Conservation (phyloP, 2,797 vertebrate species). For the Rhincodon typus region DNA sequence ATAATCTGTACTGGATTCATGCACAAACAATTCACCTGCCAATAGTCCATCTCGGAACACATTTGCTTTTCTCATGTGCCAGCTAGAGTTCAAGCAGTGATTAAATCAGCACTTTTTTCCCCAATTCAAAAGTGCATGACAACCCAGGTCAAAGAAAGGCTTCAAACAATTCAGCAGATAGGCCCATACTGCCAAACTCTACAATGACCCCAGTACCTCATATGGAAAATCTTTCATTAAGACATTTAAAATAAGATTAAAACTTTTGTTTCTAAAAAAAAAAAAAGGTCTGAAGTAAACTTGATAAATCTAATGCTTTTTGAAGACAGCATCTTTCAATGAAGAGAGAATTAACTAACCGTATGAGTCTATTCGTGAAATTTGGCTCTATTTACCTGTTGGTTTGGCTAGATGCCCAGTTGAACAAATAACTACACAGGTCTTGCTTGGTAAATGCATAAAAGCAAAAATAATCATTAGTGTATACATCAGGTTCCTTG, state of each 20-base stretch:
- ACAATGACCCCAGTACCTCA: not conserved
- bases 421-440: not conserved
- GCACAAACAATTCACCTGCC: not conserved
- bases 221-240: not conserved
- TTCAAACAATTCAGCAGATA: not conserved
- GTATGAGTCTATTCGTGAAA: not conserved
- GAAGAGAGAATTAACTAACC: not conserved
- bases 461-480: slow-evolving; percentile 30
- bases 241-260: not conserved
- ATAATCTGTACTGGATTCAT: slow-evolving; percentile 5
- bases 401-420: slow-evolving; percentile 18
- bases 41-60: not conserved
- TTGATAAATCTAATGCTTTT: not conserved
- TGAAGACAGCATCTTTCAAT: not conserved
- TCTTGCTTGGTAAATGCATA: slow-evolving; percentile 1
- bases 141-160: slow-evolving; percentile 14
- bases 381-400: slow-evolving; percentile 22
- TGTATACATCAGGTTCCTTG: not conserved
- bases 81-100: not conserved
- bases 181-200: not conserved
- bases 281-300: not conserved
- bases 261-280: not conserved
- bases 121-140: slow-evolving; percentile 12
- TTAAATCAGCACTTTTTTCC: not conserved
- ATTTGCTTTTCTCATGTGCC: not conserved